These are phyloP conservation scores for Callionymus lyra DNA, from an alignment of 2,113 vertebrate genomes.

Conservation along the genomic window DNA sequence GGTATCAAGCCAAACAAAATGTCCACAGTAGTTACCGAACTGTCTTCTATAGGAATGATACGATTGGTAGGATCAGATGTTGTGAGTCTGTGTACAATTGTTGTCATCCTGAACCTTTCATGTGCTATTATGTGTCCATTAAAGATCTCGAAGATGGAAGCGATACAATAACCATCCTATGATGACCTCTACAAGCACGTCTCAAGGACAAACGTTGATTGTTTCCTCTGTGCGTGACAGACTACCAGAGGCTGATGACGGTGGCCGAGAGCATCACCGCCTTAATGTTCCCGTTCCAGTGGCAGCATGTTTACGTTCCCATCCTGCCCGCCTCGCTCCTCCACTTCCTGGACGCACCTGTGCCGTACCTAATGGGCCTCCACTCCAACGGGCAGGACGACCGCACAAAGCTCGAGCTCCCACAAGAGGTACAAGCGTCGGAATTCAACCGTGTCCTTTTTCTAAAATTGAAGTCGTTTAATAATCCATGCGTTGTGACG, in stretches of 20 bases:
- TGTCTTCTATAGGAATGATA: too few species aligned
- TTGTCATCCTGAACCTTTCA: too few species aligned
- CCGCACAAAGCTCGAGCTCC: constrained; percentile 90
- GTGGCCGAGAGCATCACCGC: constrained; percentile 94
- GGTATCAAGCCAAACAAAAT: too few species aligned
- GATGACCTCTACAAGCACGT: too few species aligned
- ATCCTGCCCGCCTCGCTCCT: constrained; percentile 93
- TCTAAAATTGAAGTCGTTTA: background rate
- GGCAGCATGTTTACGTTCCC: constrained; percentile 98
- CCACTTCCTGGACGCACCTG: constrained; percentile 94
- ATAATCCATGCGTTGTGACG: too few species aligned
- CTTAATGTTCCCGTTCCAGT: constrained; percentile 92
- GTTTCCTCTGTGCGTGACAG: constrained; percentile 51
- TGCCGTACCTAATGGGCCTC: constrained; percentile 97
- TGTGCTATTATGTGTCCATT: too few species aligned
- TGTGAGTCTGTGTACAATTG: too few species aligned
- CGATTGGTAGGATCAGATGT: too few species aligned
- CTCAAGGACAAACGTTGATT: too few species aligned
- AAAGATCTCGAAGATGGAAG: too few species aligned
- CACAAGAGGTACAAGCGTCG: constrained; percentile 82
- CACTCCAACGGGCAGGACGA: constrained; percentile 92
- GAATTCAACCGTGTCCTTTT: background rate
- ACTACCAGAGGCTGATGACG: constrained; percentile 94
- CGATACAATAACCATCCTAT: too few species aligned
- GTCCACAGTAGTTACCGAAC: too few species aligned